A percentile compares a stretch with the other conserved stretches of the same genome.
Conservation (phyloP, 1,140 invertebrate species). For the Idris sp. region DNA sequence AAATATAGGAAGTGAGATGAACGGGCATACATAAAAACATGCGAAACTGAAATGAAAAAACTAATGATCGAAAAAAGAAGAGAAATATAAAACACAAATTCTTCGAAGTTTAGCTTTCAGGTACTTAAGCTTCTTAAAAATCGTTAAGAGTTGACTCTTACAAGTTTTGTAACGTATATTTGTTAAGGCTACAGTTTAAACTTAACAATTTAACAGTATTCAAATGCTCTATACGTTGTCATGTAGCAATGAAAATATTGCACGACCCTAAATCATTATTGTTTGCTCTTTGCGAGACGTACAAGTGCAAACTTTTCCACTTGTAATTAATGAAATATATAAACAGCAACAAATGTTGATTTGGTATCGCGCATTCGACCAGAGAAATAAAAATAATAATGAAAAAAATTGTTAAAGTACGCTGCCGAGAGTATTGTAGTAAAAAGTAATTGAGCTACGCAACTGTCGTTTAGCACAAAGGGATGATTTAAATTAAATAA, state of each 20-base stretch:
- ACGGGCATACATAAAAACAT: too few species aligned
- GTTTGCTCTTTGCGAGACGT: too few species aligned
- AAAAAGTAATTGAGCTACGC: conserved; percentile 68
- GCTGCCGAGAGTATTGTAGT: conserved; percentile 60
- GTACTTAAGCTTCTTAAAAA: conserved; percentile 77
- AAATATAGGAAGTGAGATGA: conserved; percentile 14
- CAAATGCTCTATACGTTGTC: conserved; percentile 69
- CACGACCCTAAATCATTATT: too few species aligned
- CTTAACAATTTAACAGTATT: conserved; percentile 77
- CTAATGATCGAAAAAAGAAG: too few species aligned
- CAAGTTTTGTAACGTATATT: conserved; percentile 76
- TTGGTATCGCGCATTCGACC: too few species aligned
- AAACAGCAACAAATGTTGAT: too few species aligned
- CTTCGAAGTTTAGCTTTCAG: conserved; percentile 73
- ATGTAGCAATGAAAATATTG: conserved; percentile 44
- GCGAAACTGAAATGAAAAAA: too few species aligned
- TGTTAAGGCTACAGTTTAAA: conserved; percentile 75
- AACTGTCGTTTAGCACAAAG: conserved; percentile 70
- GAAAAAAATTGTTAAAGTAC: conserved; percentile 50
- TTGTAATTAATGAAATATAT: too few species aligned
- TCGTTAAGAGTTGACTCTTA: conserved; percentile 72
- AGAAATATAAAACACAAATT: conserved; percentile 68
- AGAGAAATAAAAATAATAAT: too few species aligned
- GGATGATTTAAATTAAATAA: too few species aligned
- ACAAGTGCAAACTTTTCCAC: too few species aligned